Evolutionary conservation across 2,888 invertebrate species (phyloP).

Genomic region (Oligia latruncula): DNA sequence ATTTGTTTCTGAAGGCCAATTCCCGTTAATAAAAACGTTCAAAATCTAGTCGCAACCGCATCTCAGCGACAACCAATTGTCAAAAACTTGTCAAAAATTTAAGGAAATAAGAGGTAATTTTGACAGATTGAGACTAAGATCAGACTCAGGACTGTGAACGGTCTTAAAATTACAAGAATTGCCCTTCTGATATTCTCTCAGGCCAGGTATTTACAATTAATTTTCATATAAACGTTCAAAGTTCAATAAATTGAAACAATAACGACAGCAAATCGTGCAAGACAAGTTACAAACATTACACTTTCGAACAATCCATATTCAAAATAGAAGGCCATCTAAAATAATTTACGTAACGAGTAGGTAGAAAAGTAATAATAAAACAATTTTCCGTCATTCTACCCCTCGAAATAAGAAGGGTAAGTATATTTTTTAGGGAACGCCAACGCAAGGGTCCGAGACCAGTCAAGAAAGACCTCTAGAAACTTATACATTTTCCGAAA

Average conservation of each 20-base stretch:
- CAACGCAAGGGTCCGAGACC: slow-evolving; percentile 69
- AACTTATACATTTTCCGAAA: slow-evolving; percentile 23
- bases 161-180: too few species aligned
- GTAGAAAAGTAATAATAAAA: slow-evolving; percentile 74
- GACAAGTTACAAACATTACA: neutral
- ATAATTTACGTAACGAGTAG: slow-evolving; percentile 59
- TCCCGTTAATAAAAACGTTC: neutral
- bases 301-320: neutral
- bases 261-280: neutral
- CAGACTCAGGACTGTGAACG: too few species aligned
- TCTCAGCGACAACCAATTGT: too few species aligned
- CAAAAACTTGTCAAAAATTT: too few species aligned
- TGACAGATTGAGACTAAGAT: too few species aligned
- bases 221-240: neutral
- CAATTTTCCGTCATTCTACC: slow-evolving; percentile 72
- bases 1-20: neutral
- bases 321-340: slow-evolving; percentile 34
- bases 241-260: neutral
- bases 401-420: slow-evolving; percentile 79
- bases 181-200: neutral
- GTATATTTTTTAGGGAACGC: slow-evolving; percentile 80
- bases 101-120: too few species aligned
- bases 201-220: neutral
- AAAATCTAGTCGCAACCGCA: too few species aligned
- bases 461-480: slow-evolving; percentile 70